Evolutionary conservation across 2,797 vertebrate genomes (phyloP), one percentile per base, ranked within the genome.

Genomic region (Peromyscus nudipes): DNA sequence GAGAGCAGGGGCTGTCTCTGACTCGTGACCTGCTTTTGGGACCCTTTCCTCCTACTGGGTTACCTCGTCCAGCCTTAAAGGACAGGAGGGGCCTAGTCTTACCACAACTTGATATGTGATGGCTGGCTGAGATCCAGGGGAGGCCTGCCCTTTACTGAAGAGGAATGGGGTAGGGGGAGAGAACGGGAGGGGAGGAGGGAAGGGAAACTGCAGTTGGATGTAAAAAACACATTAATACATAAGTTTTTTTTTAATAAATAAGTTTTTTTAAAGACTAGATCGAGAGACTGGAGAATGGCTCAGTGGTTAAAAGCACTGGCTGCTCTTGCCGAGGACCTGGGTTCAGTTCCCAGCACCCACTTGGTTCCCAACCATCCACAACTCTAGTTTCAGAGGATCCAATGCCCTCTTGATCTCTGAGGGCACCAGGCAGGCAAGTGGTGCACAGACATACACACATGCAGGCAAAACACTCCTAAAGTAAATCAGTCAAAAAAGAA

Each of bases 121-220:
- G 31, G 31, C 31, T 16, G 65, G 65, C 13, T 34, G 2, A 17
- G 16, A 13, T 34, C 67, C 67, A 69, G 17, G 14, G 34, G 67
- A 69, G 67, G 31, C 65, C 65, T 34, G 14, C 67, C 34, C 31
- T 69, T n/a, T n/a, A 31, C 34, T n/a, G 14, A n/a, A 69, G 65
- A 2, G 31, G 7, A 67, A 34, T 13, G 21, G n/a, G 19, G 3
- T 8, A 3, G 8, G n/a, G 19, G n/a, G 19, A 3, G 69, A 4
- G 4, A 9, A 31, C 21, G 17, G 34, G n/a, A 37, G 69, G n/a
- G 23, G n/a, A 73, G 69, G 69, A 37, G 69, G 9, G 69, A 73
- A 10, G 19, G 19, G n/a, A 37, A 71, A 71, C 9, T 11, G 8
- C n/a, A 71, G n/a, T 10, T 71, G 17, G n/a, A 71, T 73, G n/a